Evolutionary conservation across 2,888 invertebrate species (phyloP).

Genomic region (Stegana nigrithorax): DNA sequence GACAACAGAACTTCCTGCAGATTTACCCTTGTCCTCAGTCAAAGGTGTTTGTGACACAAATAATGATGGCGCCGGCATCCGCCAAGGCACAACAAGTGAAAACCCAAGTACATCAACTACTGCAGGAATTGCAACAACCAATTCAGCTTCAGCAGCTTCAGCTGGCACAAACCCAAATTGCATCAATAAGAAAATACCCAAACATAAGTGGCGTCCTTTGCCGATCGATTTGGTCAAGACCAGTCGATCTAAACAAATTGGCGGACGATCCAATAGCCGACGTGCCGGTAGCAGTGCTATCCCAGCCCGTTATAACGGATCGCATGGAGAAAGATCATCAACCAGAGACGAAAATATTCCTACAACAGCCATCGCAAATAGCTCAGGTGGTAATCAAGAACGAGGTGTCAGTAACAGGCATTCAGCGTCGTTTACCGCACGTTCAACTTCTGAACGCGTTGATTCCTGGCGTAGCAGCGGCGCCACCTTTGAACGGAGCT

Average conservation of each 20-base stretch:
- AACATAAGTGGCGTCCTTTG: slow-evolving; percentile 91
- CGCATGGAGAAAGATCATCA: slow-evolving; percentile 4
- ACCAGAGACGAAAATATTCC: slow-evolving; percentile 26
- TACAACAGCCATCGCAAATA: slow-evolving; percentile 46
- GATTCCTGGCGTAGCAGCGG: slow-evolving; percentile 68
- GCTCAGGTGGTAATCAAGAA: slow-evolving; percentile 37
- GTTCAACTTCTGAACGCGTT: slow-evolving; percentile 59
- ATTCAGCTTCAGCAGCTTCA: slow-evolving; percentile 38
- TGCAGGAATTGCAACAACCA: slow-evolving; percentile 23
- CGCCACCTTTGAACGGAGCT: slow-evolving; percentile 46
- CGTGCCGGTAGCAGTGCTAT: slow-evolving; percentile 53
- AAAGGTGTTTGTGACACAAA: neutral
- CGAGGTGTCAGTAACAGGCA: slow-evolving; percentile 13
- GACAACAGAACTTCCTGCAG: neutral
- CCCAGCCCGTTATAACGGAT: slow-evolving; percentile 52
- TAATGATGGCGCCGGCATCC: slow-evolving; percentile 13
- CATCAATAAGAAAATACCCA: slow-evolving; percentile 67
- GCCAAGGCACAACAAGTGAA: neutral
- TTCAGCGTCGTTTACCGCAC: slow-evolving; percentile 42
- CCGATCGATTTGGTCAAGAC: slow-evolving; percentile 84
- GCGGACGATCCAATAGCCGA: slow-evolving; percentile 72
- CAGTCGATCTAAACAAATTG: slow-evolving; percentile 72
- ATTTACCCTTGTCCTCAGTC: too few species aligned
- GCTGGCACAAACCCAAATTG: slow-evolving; percentile 42
- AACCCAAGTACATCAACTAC: slow-evolving; percentile 17